These are phyloP conservation scores for Aphrophora alni DNA, from an alignment of 2,888 invertebrate genomes.

Conservation along the genomic window DNA sequence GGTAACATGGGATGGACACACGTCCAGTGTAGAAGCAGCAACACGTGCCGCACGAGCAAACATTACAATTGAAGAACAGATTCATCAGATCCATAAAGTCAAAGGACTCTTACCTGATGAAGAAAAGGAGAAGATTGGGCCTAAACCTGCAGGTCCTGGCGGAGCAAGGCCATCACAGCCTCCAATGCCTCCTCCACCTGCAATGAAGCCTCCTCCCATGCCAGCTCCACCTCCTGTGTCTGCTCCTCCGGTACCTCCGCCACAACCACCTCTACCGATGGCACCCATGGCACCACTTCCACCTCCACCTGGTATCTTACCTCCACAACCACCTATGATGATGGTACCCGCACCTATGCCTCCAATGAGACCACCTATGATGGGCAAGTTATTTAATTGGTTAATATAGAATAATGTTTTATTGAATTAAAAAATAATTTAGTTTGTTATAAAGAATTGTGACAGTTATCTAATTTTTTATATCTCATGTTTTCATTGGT, in stretches of 20 bases:
- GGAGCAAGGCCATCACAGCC: constrained; percentile 39
- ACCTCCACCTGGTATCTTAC: constrained; percentile 55
- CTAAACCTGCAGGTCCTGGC: constrained; percentile 71
- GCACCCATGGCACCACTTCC: constrained; percentile 59
- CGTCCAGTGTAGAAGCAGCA: constrained; percentile 95
- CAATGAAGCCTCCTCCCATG: constrained; percentile 44
- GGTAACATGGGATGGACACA: constrained; percentile 98
- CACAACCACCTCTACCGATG: constrained; percentile 56
- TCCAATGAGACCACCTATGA: constrained; percentile 61
- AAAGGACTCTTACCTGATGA: constrained; percentile 94
- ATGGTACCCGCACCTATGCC: constrained; percentile 68
- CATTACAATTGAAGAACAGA: constrained; percentile 93
- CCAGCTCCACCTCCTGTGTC: constrained; percentile 46
- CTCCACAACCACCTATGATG: constrained; percentile 65
- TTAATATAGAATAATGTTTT: too few species aligned
- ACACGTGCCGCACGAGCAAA: constrained; percentile 93
- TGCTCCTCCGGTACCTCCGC: constrained; percentile 55
- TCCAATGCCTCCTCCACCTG: constrained; percentile 43
- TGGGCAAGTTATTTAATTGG: constrained; percentile 59
- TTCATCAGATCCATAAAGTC: constrained; percentile 95
- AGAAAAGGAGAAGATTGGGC: constrained; percentile 96
- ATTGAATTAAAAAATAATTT: too few species aligned
- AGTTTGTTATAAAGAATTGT: too few species aligned
- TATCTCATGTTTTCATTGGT: not conserved
- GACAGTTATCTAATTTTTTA: too few species aligned